Evolutionary conservation across 2,113 vertebrate species (phyloP).

Genomic region (Gila orcuttii): DNA sequence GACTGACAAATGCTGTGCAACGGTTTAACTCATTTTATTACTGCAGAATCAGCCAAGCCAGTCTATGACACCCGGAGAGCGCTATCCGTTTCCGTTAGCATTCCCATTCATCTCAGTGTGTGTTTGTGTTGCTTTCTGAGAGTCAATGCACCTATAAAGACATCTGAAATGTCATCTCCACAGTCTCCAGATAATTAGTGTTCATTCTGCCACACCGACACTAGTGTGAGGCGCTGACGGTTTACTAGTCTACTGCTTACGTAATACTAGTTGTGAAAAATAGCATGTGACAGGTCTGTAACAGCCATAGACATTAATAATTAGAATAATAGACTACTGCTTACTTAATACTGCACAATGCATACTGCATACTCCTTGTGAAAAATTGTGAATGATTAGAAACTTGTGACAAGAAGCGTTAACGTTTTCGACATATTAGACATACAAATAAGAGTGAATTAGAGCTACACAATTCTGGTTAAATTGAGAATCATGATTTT

Average conservation of each 20-base stretch:
- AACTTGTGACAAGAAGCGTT: too few species aligned
- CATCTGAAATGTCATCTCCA: conserved; percentile 15
- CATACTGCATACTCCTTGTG: too few species aligned
- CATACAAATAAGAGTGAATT: too few species aligned
- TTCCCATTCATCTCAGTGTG: conserved; percentile 14
- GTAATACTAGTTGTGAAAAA: not conserved
- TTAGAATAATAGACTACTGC: too few species aligned
- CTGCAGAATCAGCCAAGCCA: not conserved
- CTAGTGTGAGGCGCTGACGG: not conserved
- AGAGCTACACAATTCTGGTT: too few species aligned
- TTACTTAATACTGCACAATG: too few species aligned
- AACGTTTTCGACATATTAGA: too few species aligned
- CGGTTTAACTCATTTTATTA: not conserved
- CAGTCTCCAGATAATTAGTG: conserved; percentile 18
- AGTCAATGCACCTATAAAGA: not conserved
- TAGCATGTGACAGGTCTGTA: not conserved
- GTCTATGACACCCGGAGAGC: not conserved
- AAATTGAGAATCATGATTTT: too few species aligned
- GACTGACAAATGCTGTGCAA: not conserved
- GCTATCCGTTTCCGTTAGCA: not conserved
- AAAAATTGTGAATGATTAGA: too few species aligned
- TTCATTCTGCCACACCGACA: not conserved
- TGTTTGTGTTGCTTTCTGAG: not conserved
- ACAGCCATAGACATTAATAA: too few species aligned
- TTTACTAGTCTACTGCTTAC: not conserved